Base-by-base conservation (phyloP, 1,140 invertebrate species). In the Drosophila suzukii region DNA sequence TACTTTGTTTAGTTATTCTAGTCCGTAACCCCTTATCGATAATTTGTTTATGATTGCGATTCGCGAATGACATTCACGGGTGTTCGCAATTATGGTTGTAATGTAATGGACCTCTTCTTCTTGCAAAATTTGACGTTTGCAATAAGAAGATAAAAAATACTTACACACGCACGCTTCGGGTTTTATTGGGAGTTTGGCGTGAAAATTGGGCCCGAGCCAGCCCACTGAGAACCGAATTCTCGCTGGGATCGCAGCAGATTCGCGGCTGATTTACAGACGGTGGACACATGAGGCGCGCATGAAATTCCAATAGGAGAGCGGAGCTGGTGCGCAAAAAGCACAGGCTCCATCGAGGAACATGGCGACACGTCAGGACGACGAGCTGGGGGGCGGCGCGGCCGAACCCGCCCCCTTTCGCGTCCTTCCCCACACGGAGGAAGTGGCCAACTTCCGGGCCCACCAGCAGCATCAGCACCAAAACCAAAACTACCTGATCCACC, bases 281-380 rank as follows among this genome's bases (percentile, higher is more conserved):
- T 41, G 12, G 10, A 41, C 49, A 50, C 58, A 57, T 56, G 17
- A 36, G 54, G 58, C 39, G 53, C 65, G 72, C 57, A 79, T 89
- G 72, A 76, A 80, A 83, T 88, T 79, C 84, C 51, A 66, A 88
- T 86, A 83, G 84, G 53, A 63, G 32, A 55, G 41, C 57, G 68
- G 50, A 61, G 71, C 38, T 38, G 72, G 72, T 61, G 74, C 65
- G 55, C 53, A 58, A 57, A 76, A 75, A 58, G 60, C 61, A 68
- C 53, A 67, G 60, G 54, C 65, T 51, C 72, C 43, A 49, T 59
- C 36, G 60, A 60, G 63, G 78, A 76, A 76, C 53, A 86, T 86
- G 83, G 66, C 72, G 67, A 66, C 83, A 63, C 83, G 72, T 77
- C 83, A 83, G 75, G 83, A 86, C 72, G 83, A 75, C 34, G 73